Evolutionary conservation across 2,888 invertebrate genomes (phyloP).

Genomic region (Acholoe squamosa): DNA sequence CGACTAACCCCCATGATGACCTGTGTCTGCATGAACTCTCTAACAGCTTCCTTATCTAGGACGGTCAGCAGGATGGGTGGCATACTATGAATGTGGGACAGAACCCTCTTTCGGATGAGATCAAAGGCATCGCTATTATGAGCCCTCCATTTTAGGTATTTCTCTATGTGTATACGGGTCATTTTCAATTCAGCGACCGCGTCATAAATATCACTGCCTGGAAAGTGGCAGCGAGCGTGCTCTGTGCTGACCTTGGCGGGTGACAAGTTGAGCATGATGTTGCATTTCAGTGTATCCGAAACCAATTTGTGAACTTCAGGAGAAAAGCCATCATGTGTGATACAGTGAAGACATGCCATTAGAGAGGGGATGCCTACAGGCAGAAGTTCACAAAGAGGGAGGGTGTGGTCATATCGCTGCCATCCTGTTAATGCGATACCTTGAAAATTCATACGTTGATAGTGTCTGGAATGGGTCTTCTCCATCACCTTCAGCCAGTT

Average conservation of each 20-base stretch:
- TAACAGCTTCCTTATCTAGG: neutral
- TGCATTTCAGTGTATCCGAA: slow-evolving; percentile 75
- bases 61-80: neutral
- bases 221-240: slow-evolving; percentile 83
- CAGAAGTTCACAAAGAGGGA: slow-evolving; percentile 84
- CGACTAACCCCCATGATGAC: neutral
- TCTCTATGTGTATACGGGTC: slow-evolving; percentile 30
- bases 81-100: neutral
- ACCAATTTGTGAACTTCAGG: slow-evolving; percentile 73
- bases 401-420: slow-evolving; percentile 84
- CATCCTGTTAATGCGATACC: slow-evolving; percentile 84
- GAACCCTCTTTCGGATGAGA: neutral
- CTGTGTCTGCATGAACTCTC: neutral
- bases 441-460: slow-evolving; percentile 76
- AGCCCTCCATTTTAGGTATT: neutral
- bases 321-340: slow-evolving; percentile 69
- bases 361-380: slow-evolving; percentile 83
- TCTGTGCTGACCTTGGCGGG: slow-evolving; percentile 73
- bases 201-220: slow-evolving; percentile 84
- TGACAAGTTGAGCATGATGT: slow-evolving; percentile 74
- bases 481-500: slow-evolving; percentile 86
- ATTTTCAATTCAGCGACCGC: slow-evolving; percentile 39
- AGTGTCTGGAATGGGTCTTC: slow-evolving; percentile 71
- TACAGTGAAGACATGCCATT: slow-evolving; percentile 72
- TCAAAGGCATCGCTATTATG: neutral